Evolutionary conservation across 2,888 invertebrate genomes (phyloP).

Genomic region (Didymodactylos carnosus): DNA sequence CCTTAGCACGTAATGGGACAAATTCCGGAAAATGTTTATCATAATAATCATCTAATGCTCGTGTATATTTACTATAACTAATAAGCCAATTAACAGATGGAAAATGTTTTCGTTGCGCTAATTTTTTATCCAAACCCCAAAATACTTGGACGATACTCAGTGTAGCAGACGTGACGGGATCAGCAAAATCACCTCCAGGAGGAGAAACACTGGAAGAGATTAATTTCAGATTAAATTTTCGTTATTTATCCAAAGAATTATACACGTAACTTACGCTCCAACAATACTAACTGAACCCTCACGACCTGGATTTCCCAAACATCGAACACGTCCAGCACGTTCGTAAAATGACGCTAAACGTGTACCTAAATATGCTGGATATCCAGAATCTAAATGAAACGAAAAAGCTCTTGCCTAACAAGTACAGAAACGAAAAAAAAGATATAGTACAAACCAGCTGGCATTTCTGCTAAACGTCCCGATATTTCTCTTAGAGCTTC

Average conservation of each 20-base stretch:
- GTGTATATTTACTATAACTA: slow-evolving; percentile 93
- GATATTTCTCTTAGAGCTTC: slow-evolving; percentile 99
- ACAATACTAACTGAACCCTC: slow-evolving; percentile 98
- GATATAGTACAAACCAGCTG: slow-evolving; percentile 43
- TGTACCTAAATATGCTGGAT: slow-evolving; percentile 95
- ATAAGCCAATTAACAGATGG: slow-evolving; percentile 99
- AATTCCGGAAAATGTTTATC: slow-evolving; percentile 95
- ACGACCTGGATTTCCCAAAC: slow-evolving; percentile 72
- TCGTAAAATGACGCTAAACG: slow-evolving; percentile 97
- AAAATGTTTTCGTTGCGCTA: slow-evolving; percentile 97
- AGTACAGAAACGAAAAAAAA: slow-evolving; percentile 35
- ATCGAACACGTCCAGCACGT: slow-evolving; percentile 88
- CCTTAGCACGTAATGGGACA: slow-evolving; percentile 84
- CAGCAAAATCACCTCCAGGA: slow-evolving; percentile 99
- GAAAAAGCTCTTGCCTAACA: not conserved
- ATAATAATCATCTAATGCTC: slow-evolving; percentile 94
- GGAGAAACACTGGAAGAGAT: slow-evolving; percentile 55
- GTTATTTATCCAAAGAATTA: slow-evolving; percentile 26
- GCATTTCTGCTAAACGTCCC: slow-evolving; percentile 97
- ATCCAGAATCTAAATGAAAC: slow-evolving; percentile 48
- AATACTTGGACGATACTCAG: slow-evolving; percentile 96
- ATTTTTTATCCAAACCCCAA: slow-evolving; percentile 95
- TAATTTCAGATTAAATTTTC: slow-evolving; percentile 15
- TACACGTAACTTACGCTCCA: slow-evolving; percentile 56
- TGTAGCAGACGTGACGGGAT: slow-evolving; percentile 96